These are phyloP conservation scores for Clunio marinus DNA, from an alignment of 2,888 invertebrate genomes.

Conservation along the genomic window DNA sequence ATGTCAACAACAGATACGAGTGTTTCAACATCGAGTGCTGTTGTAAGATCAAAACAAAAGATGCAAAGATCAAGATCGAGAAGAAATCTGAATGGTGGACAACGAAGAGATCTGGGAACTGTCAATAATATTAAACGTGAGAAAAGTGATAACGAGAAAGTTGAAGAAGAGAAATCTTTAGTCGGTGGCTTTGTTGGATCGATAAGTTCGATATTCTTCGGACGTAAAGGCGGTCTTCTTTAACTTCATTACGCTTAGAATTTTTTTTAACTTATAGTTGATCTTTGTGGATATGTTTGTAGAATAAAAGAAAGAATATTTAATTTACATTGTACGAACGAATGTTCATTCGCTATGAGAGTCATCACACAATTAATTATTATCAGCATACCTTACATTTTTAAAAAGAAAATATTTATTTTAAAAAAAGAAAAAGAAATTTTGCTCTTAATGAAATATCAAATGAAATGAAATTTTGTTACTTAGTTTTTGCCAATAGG, in stretches of 20 bases:
- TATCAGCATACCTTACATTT: not conserved
- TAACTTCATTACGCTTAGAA: conserved; percentile 47
- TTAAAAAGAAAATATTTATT: no score
- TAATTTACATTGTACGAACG: no score
- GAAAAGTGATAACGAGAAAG: conserved; percentile 42
- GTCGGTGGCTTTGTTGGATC: conserved; percentile 64
- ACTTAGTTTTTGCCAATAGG: no score
- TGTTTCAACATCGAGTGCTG: not conserved
- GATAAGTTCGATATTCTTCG: conserved; percentile 74
- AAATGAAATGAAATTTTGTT: no score
- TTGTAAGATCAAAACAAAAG: conserved; percentile 50
- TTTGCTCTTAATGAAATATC: no score
- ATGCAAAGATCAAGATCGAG: conserved; percentile 55
- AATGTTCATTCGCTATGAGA: not conserved
- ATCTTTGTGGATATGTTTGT: no score
- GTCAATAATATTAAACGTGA: conserved; percentile 45
- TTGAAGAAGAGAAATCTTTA: conserved; percentile 41
- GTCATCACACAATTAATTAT: not conserved
- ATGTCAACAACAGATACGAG: not conserved
- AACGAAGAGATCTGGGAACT: conserved; percentile 59
- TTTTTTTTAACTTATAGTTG: not conserved
- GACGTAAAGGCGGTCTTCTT: conserved; percentile 78
- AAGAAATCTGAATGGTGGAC: conserved; percentile 52
- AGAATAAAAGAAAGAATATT: no score
- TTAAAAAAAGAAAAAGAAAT: no score